Conservation (phyloP, 2,113 vertebrate genomes). For the Rhea americana region DNA sequence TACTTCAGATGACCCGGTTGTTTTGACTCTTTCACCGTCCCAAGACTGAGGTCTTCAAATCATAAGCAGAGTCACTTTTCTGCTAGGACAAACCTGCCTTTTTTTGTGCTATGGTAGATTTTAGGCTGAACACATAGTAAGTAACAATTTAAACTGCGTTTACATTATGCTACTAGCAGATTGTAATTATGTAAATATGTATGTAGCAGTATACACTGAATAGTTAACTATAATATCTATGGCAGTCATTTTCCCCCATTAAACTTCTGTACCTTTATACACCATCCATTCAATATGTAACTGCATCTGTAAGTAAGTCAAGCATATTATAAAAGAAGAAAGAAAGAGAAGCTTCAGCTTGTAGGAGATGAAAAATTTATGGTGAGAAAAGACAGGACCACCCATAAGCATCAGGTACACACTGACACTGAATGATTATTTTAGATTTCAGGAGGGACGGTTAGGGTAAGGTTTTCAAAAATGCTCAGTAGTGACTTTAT, state of each 20-base stretch:
- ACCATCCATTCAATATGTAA: background rate
- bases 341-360: conserved; percentile 15
- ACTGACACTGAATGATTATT: background rate
- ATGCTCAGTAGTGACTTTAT: background rate
- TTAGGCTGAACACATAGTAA: conserved; percentile 4
- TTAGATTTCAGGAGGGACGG: background rate
- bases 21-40: background rate
- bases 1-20: background rate
- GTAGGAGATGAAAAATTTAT: conserved; percentile 3
- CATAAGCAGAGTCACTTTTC: background rate
- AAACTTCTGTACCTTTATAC: conserved; percentile 17
- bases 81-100: background rate
- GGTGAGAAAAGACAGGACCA: background rate
- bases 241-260: background rate
- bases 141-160: conserved; percentile 41
- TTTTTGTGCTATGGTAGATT: background rate
- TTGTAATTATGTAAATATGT: background rate
- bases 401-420: background rate
- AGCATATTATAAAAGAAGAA: conserved; percentile 30
- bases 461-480: background rate
- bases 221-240: background rate
- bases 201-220: background rate
- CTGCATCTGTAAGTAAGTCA: conserved; percentile 31
- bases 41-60: background rate
- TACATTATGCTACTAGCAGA: conserved; percentile 7